Evolutionary conservation across 2,797 vertebrate genomes (phyloP).

Genomic region (Tarsius wallacei): DNA sequence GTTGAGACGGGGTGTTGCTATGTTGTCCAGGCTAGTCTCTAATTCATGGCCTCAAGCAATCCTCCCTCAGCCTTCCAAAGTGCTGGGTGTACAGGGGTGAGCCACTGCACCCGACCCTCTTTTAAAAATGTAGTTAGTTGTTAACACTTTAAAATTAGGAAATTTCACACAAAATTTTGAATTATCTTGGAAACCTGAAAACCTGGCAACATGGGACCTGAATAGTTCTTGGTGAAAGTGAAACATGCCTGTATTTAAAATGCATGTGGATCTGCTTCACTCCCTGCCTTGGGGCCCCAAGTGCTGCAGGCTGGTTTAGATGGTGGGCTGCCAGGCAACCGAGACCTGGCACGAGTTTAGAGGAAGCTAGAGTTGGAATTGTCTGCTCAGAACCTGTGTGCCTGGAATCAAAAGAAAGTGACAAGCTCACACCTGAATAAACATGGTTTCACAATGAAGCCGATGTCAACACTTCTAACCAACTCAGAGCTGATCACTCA

Average conservation of each 20-base stretch:
- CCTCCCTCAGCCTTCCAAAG: too few relatives aligned
- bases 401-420: conserved; percentile 20
- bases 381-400: background rate
- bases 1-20: too few relatives aligned
- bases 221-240: background rate
- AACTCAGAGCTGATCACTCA: background rate
- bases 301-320: background rate
- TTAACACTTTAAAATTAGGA: background rate
- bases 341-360: background rate
- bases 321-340: background rate
- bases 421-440: conserved; percentile 42
- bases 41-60: too few relatives aligned
- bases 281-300: background rate
- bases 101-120: too few relatives aligned
- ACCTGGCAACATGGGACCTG: background rate
- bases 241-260: background rate
- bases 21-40: too few relatives aligned
- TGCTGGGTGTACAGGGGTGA: too few relatives aligned
- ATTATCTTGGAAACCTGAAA: conserved; percentile 10
- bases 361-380: background rate
- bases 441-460: conserved; percentile 3
- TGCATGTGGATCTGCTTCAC: fast-evolving
- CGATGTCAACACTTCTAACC: background rate
- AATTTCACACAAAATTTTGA: background rate
- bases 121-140: background rate